These are phyloP conservation scores for Plebejus anna DNA, from an alignment of 2,888 invertebrate genomes.

Conservation along the genomic window DNA sequence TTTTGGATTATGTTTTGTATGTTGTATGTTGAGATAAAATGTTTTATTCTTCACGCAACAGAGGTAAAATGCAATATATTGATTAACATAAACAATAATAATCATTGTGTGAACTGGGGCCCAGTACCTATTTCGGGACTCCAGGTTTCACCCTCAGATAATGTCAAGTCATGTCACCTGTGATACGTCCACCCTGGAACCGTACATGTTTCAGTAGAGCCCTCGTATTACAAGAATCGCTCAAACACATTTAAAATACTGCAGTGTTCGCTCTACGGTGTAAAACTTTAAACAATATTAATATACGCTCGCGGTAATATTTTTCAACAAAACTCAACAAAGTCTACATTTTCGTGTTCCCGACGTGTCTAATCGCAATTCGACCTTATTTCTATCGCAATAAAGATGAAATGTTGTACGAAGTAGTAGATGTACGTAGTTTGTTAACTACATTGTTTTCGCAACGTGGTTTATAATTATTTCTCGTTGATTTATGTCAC, in stretches of 20 bases:
- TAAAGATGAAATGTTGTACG: background rate
- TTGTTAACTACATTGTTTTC: background rate
- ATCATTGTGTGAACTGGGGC: no score
- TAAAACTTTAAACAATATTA: background rate
- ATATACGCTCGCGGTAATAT: background rate
- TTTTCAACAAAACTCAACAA: background rate
- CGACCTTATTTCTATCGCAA: background rate
- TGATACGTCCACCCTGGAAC: no score
- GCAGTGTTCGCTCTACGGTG: background rate
- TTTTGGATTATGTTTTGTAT: no score
- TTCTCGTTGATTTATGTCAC: conserved; percentile 8
- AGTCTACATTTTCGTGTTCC: background rate
- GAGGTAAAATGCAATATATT: no score
- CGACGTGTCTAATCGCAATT: background rate
- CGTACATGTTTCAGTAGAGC: background rate
- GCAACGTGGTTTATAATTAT: background rate
- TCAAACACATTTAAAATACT: background rate
- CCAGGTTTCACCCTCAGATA: no score
- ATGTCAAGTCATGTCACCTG: no score
- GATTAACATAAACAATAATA: no score
- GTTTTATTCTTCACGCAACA: no score
- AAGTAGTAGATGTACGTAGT: background rate
- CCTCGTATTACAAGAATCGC: background rate
- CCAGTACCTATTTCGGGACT: no score
- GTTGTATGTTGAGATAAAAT: no score